phyloP scores from a whole-genome alignment of 2,797 vertebrate genomes.

The Perodicticus potto region DNA sequence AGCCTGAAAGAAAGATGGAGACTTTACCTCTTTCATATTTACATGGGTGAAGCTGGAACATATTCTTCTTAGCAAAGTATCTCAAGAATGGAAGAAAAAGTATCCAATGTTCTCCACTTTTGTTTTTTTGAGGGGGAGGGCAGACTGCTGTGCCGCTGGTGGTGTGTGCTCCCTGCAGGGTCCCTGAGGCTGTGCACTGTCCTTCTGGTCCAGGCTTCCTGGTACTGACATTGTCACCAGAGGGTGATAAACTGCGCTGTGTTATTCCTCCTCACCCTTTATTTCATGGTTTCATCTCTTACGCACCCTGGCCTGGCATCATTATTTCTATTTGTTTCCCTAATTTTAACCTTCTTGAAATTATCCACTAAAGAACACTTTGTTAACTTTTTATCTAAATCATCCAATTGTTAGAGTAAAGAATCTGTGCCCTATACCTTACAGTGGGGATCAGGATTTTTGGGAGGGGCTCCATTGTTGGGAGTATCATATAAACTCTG shows the following conservation, averaged over 20 bases:
- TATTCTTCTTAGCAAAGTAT: too few species aligned
- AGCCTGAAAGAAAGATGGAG: too few species aligned
- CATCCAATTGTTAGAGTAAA: not conserved
- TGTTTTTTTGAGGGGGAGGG: not conserved
- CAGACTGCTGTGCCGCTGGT: too few species aligned
- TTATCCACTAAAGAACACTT: not conserved
- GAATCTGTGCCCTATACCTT: not conserved
- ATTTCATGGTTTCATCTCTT: not conserved
- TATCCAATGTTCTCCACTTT: too few species aligned
- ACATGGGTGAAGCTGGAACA: too few species aligned
- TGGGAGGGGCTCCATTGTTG: not conserved
- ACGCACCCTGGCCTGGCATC: not conserved
- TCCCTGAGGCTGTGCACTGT: accelerated
- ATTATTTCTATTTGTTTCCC: not conserved
- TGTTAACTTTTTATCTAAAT: not conserved
- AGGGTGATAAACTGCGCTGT: accelerated
- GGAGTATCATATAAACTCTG: not conserved
- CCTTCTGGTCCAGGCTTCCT: not conserved
- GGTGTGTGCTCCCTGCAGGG: accelerated
- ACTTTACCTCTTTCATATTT: too few species aligned
- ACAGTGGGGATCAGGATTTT: not conserved
- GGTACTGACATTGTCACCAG: not conserved
- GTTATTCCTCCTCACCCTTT: not conserved
- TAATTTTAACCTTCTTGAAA: not conserved
- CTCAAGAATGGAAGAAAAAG: too few species aligned